Conservation (phyloP, 2,113 vertebrate species). For the Illadopsis cleaveri region DNA sequence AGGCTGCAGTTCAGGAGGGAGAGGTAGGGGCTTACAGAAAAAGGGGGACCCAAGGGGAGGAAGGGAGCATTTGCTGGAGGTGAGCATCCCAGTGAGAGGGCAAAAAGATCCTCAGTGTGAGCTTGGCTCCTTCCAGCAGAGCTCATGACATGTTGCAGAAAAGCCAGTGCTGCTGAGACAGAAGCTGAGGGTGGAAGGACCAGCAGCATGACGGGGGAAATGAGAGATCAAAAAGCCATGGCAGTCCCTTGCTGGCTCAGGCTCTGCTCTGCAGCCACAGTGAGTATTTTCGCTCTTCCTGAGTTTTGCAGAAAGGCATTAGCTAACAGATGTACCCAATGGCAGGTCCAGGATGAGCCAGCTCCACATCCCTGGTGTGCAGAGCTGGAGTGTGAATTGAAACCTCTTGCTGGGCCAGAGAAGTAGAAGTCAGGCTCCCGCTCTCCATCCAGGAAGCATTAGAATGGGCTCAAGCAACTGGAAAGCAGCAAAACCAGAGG, state of each 20-base stretch:
- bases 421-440: fast-evolving
- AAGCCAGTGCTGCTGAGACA: not conserved
- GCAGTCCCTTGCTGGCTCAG: not conserved
- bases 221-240: not conserved
- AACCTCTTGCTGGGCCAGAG: not conserved
- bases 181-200: not conserved
- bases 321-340: not conserved
- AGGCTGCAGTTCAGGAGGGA: not conserved
- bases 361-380: fast-evolving
- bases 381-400: not conserved
- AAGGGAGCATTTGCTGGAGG: not conserved
- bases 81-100: not conserved
- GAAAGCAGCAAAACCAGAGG: not conserved
- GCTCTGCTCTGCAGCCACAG: fast-evolving
- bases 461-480: not conserved
- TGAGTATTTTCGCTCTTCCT: not conserved
- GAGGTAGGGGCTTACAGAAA: not conserved
- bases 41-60: not conserved
- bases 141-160: not conserved
- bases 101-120: not conserved
- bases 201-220: not conserved
- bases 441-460: not conserved
- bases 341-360: not conserved
- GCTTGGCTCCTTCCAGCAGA: not conserved
- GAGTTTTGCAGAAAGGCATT: not conserved